These are phyloP conservation scores for Vultur gryphus DNA, from an alignment of 2,797 vertebrate species.

Conservation along the genomic window DNA sequence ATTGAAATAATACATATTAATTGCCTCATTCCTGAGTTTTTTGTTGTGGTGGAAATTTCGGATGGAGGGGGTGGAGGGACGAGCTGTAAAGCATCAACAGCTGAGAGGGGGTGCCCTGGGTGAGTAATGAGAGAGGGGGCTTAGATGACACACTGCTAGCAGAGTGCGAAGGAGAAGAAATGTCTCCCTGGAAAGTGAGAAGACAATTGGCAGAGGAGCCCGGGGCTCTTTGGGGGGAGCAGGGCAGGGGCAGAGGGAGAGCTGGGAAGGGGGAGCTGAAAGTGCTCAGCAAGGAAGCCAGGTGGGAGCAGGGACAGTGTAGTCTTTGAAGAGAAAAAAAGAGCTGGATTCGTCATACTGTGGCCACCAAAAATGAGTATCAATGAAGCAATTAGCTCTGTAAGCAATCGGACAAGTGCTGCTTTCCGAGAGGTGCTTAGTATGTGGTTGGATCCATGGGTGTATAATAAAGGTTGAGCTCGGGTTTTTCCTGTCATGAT, in stretches of 20 bases:
- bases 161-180: background rate
- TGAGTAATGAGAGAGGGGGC: background rate
- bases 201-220: background rate
- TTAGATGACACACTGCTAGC: background rate
- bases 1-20: conserved; percentile 53
- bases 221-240: background rate
- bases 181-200: background rate
- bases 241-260: background rate
- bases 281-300: background rate
- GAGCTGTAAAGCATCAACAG: background rate
- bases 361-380: background rate
- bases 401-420: background rate
- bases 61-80: background rate
- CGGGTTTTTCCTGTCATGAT: background rate
- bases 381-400: background rate
- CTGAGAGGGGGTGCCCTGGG: background rate
- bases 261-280: background rate
- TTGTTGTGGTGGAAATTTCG: conserved; percentile 11
- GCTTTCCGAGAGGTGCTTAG: background rate
- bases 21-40: conserved; percentile 35
- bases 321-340: background rate
- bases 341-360: background rate
- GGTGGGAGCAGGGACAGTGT: background rate
- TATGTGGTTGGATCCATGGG: background rate
- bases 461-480: background rate